Conservation (phyloP, 1,140 invertebrate genomes). For the Homarus americanus region DNA sequence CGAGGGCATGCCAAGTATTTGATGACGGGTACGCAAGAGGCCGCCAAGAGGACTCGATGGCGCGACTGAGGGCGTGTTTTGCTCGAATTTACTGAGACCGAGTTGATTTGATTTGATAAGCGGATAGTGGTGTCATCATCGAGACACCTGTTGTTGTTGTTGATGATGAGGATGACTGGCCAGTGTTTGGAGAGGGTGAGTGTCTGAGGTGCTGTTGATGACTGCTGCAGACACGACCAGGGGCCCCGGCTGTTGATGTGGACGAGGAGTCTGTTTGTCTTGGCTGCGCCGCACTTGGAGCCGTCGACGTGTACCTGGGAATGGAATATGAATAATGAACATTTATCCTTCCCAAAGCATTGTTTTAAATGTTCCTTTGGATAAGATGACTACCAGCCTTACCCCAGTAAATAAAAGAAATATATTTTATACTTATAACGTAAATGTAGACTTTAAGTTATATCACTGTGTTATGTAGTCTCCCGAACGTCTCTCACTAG, state of each 20-base stretch:
- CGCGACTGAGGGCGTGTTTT: constrained; percentile 56
- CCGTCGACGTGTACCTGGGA: neutral
- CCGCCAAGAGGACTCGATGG: constrained; percentile 57
- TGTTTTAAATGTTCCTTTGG: no score
- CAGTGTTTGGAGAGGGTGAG: neutral
- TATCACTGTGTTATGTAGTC: no score
- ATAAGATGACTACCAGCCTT: no score
- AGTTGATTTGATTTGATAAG: constrained; percentile 66
- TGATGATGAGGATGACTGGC: neutral
- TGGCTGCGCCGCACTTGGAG: neutral
- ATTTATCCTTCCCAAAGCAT: no score
- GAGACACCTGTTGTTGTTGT: constrained; percentile 7
- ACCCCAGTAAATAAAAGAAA: no score
- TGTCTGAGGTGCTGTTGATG: constrained; percentile 10
- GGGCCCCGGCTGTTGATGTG: constrained; percentile 6
- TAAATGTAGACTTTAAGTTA: no score
- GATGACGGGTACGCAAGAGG: constrained; percentile 66
- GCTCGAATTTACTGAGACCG: constrained; percentile 63
- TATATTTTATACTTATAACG: no score
- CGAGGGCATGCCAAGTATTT: constrained; percentile 65
- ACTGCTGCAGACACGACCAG: neutral
- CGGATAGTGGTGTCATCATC: constrained; percentile 50
- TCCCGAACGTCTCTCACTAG: no score
- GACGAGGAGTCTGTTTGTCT: constrained; percentile 29
- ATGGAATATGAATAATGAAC: neutral